Base-by-base conservation (phyloP, 1,140 invertebrate species). In the Brachionus rubens region DNA sequence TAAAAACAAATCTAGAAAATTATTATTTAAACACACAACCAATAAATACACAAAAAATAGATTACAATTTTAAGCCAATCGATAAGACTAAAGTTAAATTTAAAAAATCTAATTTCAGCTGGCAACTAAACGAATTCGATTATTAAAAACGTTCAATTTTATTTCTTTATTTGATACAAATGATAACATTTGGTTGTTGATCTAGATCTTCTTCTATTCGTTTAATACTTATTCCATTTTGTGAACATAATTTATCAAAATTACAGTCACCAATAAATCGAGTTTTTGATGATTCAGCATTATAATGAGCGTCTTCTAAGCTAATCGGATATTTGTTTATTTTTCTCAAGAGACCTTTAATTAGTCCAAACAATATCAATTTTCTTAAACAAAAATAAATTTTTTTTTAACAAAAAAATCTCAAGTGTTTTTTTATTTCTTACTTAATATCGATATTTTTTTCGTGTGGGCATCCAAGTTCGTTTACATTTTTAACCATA, bases 351-450 rank as follows among this genome's bases (percentile, higher is more conserved):
- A 95, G 86, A 0, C 90, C 91, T 82, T 95, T 90, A 68, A 95
- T 88, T 40, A 94, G 83, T 1, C 93, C 93, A 86, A 94, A 96
- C 80, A 93, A 91, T 0, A 96, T 89, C n/a, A 97, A 87, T 79
- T 90, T 90, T n/a, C 91, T n/a, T 82, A 78, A 76, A 93, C 90
- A 76, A 77, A 54, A 78, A 65, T 24, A 19, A 76, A 47, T 56
- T 48, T 40, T 30, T 28, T 28, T 16, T 24, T 30, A 36, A 72
- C 24, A 77, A 68, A 21, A 75, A 72, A 12, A 40, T 65, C 24
- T 33, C n/a, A 43, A 43, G 24, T 12, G 10, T 9, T 12, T 14
- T 24, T 28, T 26, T 24, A 5, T 43, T 1, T 43, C 14, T 33
- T 52, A 72, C 68, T 54, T 72, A 28, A 72, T 26, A 46, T 72